These are phyloP conservation scores for Sebastes steindachneri DNA, from an alignment of 2,797 vertebrate species.

Conservation along the genomic window DNA sequence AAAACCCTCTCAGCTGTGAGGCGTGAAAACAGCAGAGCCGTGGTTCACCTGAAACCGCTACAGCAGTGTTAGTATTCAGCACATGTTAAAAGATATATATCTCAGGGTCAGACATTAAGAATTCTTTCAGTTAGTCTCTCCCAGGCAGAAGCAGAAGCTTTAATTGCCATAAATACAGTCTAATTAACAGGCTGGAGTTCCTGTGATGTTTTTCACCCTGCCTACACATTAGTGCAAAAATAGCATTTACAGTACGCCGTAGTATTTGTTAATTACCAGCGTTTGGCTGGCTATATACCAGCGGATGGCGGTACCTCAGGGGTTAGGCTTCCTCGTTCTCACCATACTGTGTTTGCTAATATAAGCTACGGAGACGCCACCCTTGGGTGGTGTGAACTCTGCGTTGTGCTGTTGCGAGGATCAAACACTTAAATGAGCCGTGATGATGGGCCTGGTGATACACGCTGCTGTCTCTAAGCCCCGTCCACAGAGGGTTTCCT, in stretches of 20 bases:
- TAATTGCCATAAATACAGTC: constrained; percentile 77
- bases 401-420: constrained; percentile 50
- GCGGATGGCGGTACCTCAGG: constrained; percentile 69
- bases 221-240: constrained; percentile 66
- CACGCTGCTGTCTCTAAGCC: constrained; percentile 53
- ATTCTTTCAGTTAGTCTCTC: constrained; percentile 71
- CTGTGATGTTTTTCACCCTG: constrained; percentile 66
- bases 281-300: constrained; percentile 41
- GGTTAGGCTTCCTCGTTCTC: constrained; percentile 50
- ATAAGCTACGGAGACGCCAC: constrained; percentile 54
- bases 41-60: not conserved
- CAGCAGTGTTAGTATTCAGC: constrained; percentile 52
- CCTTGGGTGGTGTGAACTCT: constrained; percentile 63
- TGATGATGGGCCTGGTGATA: constrained; percentile 66
- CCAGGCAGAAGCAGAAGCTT: constrained; percentile 53
- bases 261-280: constrained; percentile 70
- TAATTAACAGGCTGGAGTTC: constrained; percentile 73
- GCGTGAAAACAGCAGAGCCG: not conserved
- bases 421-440: constrained; percentile 74
- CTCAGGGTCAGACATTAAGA: constrained; percentile 72
- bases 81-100: constrained; percentile 53
- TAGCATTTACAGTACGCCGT: constrained; percentile 70
- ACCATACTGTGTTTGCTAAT: constrained; percentile 66
- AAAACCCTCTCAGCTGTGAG: not conserved
- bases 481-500: constrained; percentile 48